Percentiles rank a stretch among this genome's conserved stretches.
Evolutionary conservation across 2,888 invertebrate genomes (phyloP).

Genomic region (Thelaira solivaga): DNA sequence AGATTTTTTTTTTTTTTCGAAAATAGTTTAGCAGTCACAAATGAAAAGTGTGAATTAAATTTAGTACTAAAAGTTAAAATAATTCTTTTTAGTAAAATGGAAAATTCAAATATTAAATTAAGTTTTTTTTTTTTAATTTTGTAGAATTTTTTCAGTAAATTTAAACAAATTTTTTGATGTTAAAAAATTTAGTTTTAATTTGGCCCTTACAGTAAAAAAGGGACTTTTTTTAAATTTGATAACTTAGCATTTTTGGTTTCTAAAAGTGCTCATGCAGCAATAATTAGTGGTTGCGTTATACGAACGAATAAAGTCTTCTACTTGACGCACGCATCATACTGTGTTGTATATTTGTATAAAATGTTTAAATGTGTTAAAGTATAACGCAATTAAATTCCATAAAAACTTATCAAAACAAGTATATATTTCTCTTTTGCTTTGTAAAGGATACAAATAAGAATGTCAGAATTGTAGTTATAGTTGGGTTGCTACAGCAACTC

Average conservation of each 20-base stretch:
- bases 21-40: too few species aligned
- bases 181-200: too few species aligned
- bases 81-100: too few species aligned
- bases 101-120: too few species aligned
- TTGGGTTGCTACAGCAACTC: neutral
- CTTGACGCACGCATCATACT: too few species aligned
- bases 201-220: neutral
- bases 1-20: neutral
- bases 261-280: conserved; percentile 8
- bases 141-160: too few species aligned
- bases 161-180: too few species aligned
- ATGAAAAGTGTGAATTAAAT: too few species aligned
- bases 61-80: too few species aligned
- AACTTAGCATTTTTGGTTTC: neutral
- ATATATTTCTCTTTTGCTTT: neutral
- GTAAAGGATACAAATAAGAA: conserved; percentile 5
- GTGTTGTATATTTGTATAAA: neutral
- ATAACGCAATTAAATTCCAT: conserved; percentile 37
- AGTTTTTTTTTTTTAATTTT: too few species aligned
- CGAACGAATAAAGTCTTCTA: too few species aligned
- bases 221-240: neutral
- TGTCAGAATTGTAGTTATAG: neutral
- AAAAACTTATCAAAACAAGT: neutral
- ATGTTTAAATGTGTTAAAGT: conserved; percentile 19
- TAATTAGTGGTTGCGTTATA: neutral